phyloP scores from a whole-genome alignment of 2,113 vertebrate species.

The Elachura formosa region DNA sequence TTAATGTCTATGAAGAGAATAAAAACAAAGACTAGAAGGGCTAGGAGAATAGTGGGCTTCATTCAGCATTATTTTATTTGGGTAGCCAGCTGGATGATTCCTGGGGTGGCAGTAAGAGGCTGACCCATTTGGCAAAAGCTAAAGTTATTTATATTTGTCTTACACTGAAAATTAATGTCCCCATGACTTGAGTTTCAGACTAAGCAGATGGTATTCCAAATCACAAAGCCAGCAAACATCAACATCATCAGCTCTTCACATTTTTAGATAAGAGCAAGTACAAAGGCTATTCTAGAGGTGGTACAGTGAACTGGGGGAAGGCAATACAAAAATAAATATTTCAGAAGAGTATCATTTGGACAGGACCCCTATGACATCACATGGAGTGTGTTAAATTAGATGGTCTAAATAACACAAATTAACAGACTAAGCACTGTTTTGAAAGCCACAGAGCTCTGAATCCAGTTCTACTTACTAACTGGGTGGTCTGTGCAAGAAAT shows the following conservation, averaged over 20 bases:
- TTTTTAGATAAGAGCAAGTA: not conserved
- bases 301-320: accelerated
- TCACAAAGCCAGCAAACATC: constrained; percentile 4
- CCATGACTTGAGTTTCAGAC: not conserved
- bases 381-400: not conserved
- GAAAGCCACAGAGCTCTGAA: constrained; percentile 19
- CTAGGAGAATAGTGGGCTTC: not conserved
- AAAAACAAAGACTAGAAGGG: not conserved
- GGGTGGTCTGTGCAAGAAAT: not conserved
- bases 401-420: constrained; percentile 8
- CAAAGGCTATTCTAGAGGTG: not conserved
- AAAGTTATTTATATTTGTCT: constrained; percentile 19
- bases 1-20: not conserved
- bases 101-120: not conserved
- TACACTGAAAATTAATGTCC: not conserved
- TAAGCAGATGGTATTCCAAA: not conserved
- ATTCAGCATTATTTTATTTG: constrained; percentile 14
- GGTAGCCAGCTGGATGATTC: constrained; percentile 14
- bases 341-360: not conserved
- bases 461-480: not conserved
- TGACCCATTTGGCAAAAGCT: constrained; percentile 38
- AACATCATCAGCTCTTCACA: not conserved
- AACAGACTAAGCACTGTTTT: constrained; percentile 25
- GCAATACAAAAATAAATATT: not conserved
- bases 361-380: not conserved